A percentile compares a stretch with the other conserved stretches of the same genome.
Conservation (phyloP, 35 echinoderm and acorn worm genomes). For the Eucidaris tribuloides region DNA sequence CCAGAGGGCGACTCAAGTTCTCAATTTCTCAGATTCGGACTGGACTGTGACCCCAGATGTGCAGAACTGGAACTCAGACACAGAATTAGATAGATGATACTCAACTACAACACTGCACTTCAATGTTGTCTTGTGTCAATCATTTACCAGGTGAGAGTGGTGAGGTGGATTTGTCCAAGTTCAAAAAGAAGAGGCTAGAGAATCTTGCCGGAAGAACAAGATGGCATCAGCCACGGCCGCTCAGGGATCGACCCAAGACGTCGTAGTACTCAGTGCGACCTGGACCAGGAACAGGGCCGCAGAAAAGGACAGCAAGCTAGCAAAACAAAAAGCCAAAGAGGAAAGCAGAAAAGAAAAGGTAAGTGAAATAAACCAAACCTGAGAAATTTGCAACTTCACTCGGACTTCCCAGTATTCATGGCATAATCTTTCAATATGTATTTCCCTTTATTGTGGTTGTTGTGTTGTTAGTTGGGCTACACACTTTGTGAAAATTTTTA, state of each 20-base stretch:
- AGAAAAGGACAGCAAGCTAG: constrained; percentile 15
- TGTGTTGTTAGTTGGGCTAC: no score
- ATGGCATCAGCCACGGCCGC: no score
- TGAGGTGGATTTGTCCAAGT: constrained; percentile 37
- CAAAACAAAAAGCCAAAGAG: constrained; percentile 58
- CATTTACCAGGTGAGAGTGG: constrained; percentile 42
- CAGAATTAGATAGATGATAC: no score
- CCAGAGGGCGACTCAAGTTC: no score
- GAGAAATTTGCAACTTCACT: not conserved
- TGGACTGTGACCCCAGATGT: no score
- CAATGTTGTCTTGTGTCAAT: no score
- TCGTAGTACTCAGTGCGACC: constrained; percentile 53
- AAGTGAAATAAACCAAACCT: not conserved
- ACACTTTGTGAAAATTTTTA: not conserved
- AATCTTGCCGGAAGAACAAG: constrained; percentile 35
- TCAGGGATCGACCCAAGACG: not conserved
- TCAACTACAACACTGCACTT: no score
- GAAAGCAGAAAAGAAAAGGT: constrained; percentile 75
- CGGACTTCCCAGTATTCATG: not conserved
- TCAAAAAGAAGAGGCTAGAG: constrained; percentile 72
- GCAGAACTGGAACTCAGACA: no score
- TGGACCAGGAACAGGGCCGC: constrained; percentile 1
- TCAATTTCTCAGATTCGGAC: no score
- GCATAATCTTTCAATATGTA: no score
- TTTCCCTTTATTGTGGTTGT: no score